Conservation (phyloP, 2,888 invertebrate species). For the Cephus runcator region DNA sequence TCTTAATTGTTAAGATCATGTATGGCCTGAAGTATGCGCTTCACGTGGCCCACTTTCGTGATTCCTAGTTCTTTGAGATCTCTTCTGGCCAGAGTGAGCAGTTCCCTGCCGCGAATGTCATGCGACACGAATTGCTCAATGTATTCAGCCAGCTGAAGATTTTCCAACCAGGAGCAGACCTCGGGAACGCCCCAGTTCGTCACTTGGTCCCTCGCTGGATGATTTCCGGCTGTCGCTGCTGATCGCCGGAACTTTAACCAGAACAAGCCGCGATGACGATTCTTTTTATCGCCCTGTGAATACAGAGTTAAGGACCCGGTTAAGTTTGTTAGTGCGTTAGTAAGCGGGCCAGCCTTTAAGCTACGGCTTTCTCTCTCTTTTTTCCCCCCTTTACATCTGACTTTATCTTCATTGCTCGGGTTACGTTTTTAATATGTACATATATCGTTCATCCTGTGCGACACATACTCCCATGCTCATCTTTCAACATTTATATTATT, state of each 20-base stretch:
- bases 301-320: conserved; percentile 21
- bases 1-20: conserved; percentile 75
- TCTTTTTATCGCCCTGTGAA: conserved; percentile 58
- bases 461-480: not conserved
- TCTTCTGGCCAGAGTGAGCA: conserved; percentile 85
- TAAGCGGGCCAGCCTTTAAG: conserved; percentile 1
- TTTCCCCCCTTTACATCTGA: not conserved
- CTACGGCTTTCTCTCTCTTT: not conserved
- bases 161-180: conserved; percentile 90
- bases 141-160: conserved; percentile 90
- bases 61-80: conserved; percentile 93
- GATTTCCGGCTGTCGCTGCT: conserved; percentile 62
- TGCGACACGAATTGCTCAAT: conserved; percentile 89
- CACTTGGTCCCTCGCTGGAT: conserved; percentile 56
- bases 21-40: conserved; percentile 92
- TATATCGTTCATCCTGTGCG: not conserved
- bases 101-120: conserved; percentile 91
- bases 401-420: not conserved
- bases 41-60: conserved; percentile 95
- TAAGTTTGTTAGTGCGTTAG: conserved; percentile 30
- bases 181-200: conserved; percentile 86
- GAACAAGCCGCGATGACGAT: conserved; percentile 71
- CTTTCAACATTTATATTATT: too few species aligned
- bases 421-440: not conserved
- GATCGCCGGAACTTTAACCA: conserved; percentile 74